These are phyloP conservation scores for Cosmorhoe ocellata DNA, from an alignment of 2,888 invertebrate species.

Conservation along the genomic window DNA sequence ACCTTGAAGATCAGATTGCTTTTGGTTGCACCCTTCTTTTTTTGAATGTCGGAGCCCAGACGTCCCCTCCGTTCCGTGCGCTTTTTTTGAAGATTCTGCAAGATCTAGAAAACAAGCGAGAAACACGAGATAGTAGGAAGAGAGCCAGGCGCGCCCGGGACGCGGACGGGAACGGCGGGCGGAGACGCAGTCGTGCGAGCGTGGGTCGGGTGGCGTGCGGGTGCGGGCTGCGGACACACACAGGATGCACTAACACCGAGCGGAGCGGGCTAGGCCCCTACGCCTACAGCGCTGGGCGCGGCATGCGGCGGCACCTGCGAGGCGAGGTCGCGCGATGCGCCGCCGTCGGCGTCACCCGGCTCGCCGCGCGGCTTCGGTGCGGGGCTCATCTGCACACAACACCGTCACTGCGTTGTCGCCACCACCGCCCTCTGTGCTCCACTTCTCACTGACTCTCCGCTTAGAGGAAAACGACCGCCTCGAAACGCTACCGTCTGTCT, in stretches of 20 bases:
- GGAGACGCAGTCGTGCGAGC: conserved; percentile 62
- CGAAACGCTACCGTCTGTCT: conserved; percentile 29
- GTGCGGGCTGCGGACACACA: conserved; percentile 61
- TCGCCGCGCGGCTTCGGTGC: conserved; percentile 75
- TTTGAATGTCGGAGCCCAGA: conserved; percentile 95
- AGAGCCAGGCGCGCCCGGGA: conserved; percentile 78
- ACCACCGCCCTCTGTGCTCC: conserved; percentile 72
- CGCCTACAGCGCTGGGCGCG: conserved; percentile 56
- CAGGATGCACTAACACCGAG: conserved; percentile 77
- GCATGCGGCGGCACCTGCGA: conserved; percentile 77
- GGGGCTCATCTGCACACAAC: conserved; percentile 81
- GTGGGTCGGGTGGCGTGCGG: conserved; percentile 58
- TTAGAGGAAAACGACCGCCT: conserved; percentile 39
- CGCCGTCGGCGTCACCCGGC: conserved; percentile 69
- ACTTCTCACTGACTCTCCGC: conserved; percentile 81
- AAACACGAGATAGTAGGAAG: conserved; percentile 92
- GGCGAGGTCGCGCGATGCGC: conserved; percentile 74
- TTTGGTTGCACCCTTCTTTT: conserved; percentile 97
- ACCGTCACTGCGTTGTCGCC: conserved; percentile 73
- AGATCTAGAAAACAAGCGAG: conserved; percentile 97
- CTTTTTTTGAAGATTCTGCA: conserved; percentile 99
- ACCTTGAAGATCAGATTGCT: conserved; percentile 99
- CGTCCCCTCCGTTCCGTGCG: conserved; percentile 98
- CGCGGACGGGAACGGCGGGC: conserved; percentile 65
- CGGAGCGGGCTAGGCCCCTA: conserved; percentile 76